A percentile compares a stretch with the other conserved stretches of the same genome.
Conservation (phyloP, 1,140 invertebrate genomes). For the Drosophila subpulchrella region DNA sequence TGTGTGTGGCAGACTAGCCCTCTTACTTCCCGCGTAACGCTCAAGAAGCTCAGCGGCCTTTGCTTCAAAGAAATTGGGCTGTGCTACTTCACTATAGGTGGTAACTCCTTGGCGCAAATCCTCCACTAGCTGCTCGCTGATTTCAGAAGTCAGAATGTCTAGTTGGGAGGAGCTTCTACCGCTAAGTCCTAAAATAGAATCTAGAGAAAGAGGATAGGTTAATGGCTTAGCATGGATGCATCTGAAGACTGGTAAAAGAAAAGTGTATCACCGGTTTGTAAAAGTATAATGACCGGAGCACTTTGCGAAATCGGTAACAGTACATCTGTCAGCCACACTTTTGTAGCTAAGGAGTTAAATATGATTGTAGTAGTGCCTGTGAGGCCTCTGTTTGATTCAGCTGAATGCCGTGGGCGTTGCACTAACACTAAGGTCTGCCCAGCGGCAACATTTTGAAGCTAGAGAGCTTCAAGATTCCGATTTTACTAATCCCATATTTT, state of each 20-base stretch:
- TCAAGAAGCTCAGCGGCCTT: slow-evolving; percentile 66
- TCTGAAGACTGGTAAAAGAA: background rate
- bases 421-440: too few species aligned
- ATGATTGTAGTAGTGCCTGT: too few species aligned
- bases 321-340: too few species aligned
- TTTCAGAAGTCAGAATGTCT: slow-evolving; percentile 51
- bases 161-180: slow-evolving; percentile 63
- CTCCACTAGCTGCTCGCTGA: slow-evolving; percentile 62
- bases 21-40: slow-evolving; percentile 1
- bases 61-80: slow-evolving; percentile 73
- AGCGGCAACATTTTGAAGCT: too few species aligned
- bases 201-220: slow-evolving; percentile 21
- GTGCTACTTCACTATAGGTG: slow-evolving; percentile 60
- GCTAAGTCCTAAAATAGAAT: slow-evolving; percentile 57
- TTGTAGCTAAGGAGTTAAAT: too few species aligned
- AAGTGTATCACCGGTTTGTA: too few species aligned
- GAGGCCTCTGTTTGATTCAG: too few species aligned
- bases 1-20: slow-evolving; percentile 46
- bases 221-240: background rate
- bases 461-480: too few species aligned
- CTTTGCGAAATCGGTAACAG: too few species aligned
- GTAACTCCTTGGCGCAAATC: slow-evolving; percentile 67
- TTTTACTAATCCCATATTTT: too few species aligned
- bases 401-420: too few species aligned
- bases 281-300: too few species aligned